Conservation (phyloP, 2,888 invertebrate genomes). For the Adelognathus sp. region DNA sequence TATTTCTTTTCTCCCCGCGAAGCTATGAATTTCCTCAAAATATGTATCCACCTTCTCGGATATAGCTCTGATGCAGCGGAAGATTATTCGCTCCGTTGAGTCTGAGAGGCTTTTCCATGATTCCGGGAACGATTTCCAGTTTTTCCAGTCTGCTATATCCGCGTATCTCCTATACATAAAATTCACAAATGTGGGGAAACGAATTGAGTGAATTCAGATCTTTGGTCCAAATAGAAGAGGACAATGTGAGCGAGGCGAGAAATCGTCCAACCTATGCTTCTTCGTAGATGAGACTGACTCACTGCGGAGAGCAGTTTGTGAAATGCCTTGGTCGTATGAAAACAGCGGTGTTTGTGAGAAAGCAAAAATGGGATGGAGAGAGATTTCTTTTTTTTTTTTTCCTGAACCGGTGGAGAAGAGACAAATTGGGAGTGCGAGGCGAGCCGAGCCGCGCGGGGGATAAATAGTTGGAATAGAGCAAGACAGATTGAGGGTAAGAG, state of each 20-base stretch:
- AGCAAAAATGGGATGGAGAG: background rate
- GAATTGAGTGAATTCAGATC: no score
- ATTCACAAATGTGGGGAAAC: background rate
- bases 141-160: no score
- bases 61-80: background rate
- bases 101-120: background rate
- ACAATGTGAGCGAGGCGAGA: background rate
- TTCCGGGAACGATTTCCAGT: no score
- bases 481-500: background rate
- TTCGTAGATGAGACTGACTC: no score
- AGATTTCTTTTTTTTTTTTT: no score
- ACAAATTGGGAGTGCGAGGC: background rate
- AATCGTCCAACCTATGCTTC: no score
- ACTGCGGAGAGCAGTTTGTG: no score
- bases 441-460: background rate
- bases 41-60: background rate
- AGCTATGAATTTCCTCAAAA: background rate
- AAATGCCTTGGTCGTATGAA: background rate
- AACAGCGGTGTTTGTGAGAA: background rate
- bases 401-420: no score
- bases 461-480: background rate
- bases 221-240: background rate
- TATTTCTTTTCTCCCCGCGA: no score
- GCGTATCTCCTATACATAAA: no score
- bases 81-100: conserved; percentile 1